Evolutionary conservation across 2,888 invertebrate genomes (phyloP), one percentile per base, ranked within the genome.

Genomic region (Parnassius glacialis): DNA sequence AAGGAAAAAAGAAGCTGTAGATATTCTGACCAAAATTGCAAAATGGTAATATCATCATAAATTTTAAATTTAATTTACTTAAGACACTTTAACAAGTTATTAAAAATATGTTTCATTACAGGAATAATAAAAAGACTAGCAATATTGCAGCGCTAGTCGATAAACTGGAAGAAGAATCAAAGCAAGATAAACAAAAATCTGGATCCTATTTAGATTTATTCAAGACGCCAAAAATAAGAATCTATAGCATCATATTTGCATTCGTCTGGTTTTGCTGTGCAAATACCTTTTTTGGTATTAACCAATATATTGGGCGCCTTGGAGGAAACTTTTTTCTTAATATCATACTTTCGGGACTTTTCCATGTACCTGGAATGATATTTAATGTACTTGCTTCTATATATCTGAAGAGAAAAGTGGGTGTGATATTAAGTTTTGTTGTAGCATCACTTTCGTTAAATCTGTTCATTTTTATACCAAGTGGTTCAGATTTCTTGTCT

Each of bases 211-310:
- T 93, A 0, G 95, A 96, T 78, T 83, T 96, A 25, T 93, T 96
- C 64, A 92, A 92, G 61, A 95, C 95, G 0, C 93, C 94, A 0
- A 94, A 94, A 75, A 92, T 96, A 78, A 89, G 96, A 65, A 72
- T 87, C 12, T 95, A 95, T 74, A 95, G 95, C 0, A 76, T 95
- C 2, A 92, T 93, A 51, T 94, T 94, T 71, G 93, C 94, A 64
- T 94, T 94, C 65, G 93, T 95, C 69, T 97, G 96, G 97, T 87
- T 95, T 66, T 95, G 95, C 9, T 95, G 96, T 60, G 95, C 96
- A 9, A 93, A 97, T 79, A 95, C 96, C 57, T 96, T 96, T 81
- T 98, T 96, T 73, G 97, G 97, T 0, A 92, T 97, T 48, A 95
- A 95, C 25, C 96, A 96, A 76, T 96, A 95, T 77, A 94, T 96